A percentile compares a stretch with the other conserved stretches of the same genome.
phyloP scores from a whole-genome alignment of 2,113 vertebrate genomes.

The Pogonocichla stellata region DNA sequence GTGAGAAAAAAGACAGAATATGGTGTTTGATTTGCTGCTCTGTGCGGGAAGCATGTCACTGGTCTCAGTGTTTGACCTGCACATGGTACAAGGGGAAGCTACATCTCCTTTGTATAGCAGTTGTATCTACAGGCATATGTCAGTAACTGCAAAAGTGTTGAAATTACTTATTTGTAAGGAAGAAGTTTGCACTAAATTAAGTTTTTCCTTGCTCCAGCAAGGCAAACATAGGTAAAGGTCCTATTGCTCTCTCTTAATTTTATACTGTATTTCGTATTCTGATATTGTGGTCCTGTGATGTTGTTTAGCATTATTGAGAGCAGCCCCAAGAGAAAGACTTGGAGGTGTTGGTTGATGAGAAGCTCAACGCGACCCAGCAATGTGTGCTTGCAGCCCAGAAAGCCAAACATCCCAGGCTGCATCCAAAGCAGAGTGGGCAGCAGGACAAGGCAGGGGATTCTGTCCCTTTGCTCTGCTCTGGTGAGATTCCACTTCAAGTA shows the following conservation, averaged over 20 bases:
- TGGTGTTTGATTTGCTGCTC: not conserved
- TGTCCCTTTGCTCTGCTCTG: not conserved
- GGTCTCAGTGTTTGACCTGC: not conserved
- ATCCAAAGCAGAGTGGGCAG: not conserved
- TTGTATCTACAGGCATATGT: not conserved
- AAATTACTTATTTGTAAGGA: not conserved
- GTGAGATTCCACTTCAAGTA: not conserved
- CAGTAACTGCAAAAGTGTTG: not conserved
- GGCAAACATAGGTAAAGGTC: not conserved
- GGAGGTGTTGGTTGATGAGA: not conserved
- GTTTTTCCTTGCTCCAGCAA: not conserved
- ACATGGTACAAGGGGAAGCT: not conserved
- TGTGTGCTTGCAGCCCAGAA: rapidly evolving
- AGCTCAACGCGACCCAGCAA: not conserved
- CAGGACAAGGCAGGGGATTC: not conserved
- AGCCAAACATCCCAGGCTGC: not conserved
- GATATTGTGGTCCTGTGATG: not conserved
- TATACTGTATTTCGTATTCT: not conserved
- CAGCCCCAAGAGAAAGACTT: not conserved
- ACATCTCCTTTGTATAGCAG: not conserved
- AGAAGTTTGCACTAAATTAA: not conserved
- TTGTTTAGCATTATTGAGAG: not conserved
- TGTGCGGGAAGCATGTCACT: not conserved
- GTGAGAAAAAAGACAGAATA: not conserved
- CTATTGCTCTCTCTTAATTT: not conserved